phyloP scores from a whole-genome alignment of 2,113 vertebrate species.

The Chascanopsetta lugubris region DNA sequence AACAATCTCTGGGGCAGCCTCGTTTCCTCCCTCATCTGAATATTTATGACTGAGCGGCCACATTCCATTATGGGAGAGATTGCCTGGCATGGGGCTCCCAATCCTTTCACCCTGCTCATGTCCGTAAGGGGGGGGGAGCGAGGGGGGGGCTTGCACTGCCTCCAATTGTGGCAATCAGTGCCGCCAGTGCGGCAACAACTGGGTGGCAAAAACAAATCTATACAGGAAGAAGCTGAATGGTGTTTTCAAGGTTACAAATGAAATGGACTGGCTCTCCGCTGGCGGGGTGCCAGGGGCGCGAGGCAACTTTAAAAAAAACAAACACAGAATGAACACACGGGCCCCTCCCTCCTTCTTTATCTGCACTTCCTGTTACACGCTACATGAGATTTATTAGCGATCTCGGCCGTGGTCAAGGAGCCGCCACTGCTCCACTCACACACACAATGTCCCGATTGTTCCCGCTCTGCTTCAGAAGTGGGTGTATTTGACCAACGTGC shows the following conservation, averaged over 20 bases:
- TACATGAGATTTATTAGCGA: conserved; percentile 47
- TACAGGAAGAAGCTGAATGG: conserved; percentile 53
- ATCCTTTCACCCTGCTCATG: conserved; percentile 59
- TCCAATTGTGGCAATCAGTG: conserved; percentile 43
- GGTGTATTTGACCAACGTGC: conserved; percentile 56
- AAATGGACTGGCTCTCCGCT: conserved; percentile 48
- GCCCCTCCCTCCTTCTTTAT: conserved; percentile 28
- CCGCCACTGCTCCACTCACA: conserved; percentile 3
- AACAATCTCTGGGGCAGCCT: conserved; percentile 50
- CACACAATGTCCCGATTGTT: conserved; percentile 73
- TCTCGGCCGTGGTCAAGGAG: conserved; percentile 44
- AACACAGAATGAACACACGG: conserved; percentile 7
- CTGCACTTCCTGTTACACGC: conserved; percentile 19
- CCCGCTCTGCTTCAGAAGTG: conserved; percentile 44
- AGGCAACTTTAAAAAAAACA: conserved; percentile 43
- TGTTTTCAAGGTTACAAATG: conserved; percentile 63
- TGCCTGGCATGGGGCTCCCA: conserved; percentile 54
- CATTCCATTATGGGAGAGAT: conserved; percentile 72
- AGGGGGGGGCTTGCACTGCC: conserved; percentile 48
- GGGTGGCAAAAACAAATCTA: conserved; percentile 46
- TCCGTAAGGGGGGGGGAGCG: conserved; percentile 40
- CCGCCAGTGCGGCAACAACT: too few species aligned
- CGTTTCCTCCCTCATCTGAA: conserved; percentile 65
- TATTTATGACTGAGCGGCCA: conserved; percentile 74
- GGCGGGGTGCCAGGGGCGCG: background rate